These are phyloP conservation scores for Eumacrocentrus americanus DNA, from an alignment of 2,888 invertebrate species.

Conservation along the genomic window DNA sequence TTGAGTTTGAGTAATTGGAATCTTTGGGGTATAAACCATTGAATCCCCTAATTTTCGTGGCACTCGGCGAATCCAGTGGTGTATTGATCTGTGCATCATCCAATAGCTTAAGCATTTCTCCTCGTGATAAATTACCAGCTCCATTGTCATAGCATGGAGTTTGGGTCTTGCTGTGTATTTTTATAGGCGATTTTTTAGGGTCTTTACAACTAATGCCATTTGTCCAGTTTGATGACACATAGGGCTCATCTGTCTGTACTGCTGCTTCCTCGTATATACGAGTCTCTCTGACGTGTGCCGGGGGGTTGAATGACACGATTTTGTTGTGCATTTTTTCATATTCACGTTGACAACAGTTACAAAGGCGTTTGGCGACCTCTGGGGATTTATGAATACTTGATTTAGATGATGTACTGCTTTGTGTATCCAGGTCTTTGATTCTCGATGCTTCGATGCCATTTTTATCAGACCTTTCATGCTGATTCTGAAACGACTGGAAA, in stretches of 20 bases:
- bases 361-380: too few species aligned
- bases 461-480: constrained; percentile 27
- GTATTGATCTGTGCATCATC: constrained; percentile 56
- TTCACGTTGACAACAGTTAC: too few species aligned
- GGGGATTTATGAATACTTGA: neutral
- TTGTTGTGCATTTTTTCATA: too few species aligned
- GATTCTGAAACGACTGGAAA: constrained; percentile 34
- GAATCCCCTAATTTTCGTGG: constrained; percentile 37
- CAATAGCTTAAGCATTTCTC: constrained; percentile 54
- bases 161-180: neutral
- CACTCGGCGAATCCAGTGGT: constrained; percentile 43
- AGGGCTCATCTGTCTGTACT: too few species aligned
- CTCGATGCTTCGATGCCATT: neutral
- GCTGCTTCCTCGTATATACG: too few species aligned
- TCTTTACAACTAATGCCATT: too few species aligned
- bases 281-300: too few species aligned
- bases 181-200: neutral
- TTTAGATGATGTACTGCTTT: constrained; percentile 21
- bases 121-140: constrained; percentile 42
- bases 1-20: constrained; percentile 21
- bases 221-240: too few species aligned
- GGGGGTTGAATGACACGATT: too few species aligned
- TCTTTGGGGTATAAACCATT: constrained; percentile 16
- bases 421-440: constrained; percentile 7
- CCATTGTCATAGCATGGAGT: neutral